Percentiles rank a stretch among this genome's conserved stretches.
These are phyloP conservation scores for Alsophila aescularia DNA, from an alignment of 2,888 invertebrate genomes.

Conservation along the genomic window DNA sequence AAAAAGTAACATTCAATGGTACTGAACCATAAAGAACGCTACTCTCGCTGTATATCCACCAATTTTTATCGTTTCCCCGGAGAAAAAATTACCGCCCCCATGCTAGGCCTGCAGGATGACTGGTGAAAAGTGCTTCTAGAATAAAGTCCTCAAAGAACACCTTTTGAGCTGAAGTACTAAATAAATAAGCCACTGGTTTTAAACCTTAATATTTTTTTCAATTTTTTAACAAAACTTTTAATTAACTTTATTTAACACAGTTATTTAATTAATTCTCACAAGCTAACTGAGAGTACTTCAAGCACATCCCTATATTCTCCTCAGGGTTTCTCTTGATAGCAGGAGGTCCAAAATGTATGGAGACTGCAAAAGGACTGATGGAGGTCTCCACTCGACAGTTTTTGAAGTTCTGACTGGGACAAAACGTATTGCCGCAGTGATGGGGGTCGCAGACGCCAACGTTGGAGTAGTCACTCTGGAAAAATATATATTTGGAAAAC, in stretches of 20 bases:
- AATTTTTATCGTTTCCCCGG: too few relatives aligned
- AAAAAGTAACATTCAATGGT: too few relatives aligned
- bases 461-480: constrained; percentile 84
- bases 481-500: not conserved
- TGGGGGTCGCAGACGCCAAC: constrained; percentile 90
- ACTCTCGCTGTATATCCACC: too few relatives aligned
- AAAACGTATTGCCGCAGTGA: constrained; percentile 91
- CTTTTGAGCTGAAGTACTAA: too few relatives aligned
- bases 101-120: too few relatives aligned
- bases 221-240: too few relatives aligned
- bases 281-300: constrained; percentile 88
- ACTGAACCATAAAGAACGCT: too few relatives aligned
- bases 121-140: too few relatives aligned
- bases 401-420: constrained; percentile 74
- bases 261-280: constrained; percentile 73
- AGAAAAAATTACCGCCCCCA: too few relatives aligned
- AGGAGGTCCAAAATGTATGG: constrained; percentile 90
- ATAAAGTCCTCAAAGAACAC: too few relatives aligned
- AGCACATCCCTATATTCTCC: constrained; percentile 92
- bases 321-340: constrained; percentile 88
- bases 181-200: too few relatives aligned
- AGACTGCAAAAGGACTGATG: constrained; percentile 90
- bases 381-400: constrained; percentile 89
- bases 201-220: too few relatives aligned
- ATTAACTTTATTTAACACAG: not conserved